Conservation (phyloP, 2,888 invertebrate genomes). For the Tryphoninae sp. region DNA sequence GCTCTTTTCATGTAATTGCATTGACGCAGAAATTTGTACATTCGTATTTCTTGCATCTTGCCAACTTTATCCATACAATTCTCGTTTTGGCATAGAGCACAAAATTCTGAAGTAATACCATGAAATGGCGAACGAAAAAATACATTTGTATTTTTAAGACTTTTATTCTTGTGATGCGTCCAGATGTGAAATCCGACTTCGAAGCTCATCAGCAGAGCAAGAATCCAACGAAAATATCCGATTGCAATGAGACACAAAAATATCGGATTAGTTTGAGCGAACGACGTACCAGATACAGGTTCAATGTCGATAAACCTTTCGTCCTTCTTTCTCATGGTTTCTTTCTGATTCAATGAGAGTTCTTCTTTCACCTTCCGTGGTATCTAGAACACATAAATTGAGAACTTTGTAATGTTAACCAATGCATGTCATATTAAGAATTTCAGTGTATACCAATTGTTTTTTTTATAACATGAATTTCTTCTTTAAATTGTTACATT, state of each 20-base stretch:
- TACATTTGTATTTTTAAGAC: slow-evolving; percentile 83
- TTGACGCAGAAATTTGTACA: slow-evolving; percentile 76
- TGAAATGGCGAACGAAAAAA: slow-evolving; percentile 89
- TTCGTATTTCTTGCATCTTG: slow-evolving; percentile 86
- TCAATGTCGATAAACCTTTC: slow-evolving; percentile 66
- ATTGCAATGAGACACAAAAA: slow-evolving; percentile 75
- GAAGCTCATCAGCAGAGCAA: slow-evolving; percentile 81
- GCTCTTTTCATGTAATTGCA: slow-evolving; percentile 78
- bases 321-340: slow-evolving; percentile 37
- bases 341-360: slow-evolving; percentile 58
- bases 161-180: slow-evolving; percentile 87
- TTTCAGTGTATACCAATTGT: neutral
- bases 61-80: slow-evolving; percentile 85
- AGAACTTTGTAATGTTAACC: neutral
- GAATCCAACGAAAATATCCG: slow-evolving; percentile 76
- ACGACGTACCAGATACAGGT: slow-evolving; percentile 73
- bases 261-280: slow-evolving; percentile 76
- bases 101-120: slow-evolving; percentile 86
- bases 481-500: neutral
- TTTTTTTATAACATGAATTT: neutral
- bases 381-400: slow-evolving; percentile 69
- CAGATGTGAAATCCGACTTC: slow-evolving; percentile 86
- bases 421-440: slow-evolving; percentile 12
- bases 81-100: slow-evolving; percentile 86
- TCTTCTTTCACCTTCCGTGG: slow-evolving; percentile 74